Conservation (phyloP, 2,888 invertebrate species). For the Macroteleia sp. region DNA sequence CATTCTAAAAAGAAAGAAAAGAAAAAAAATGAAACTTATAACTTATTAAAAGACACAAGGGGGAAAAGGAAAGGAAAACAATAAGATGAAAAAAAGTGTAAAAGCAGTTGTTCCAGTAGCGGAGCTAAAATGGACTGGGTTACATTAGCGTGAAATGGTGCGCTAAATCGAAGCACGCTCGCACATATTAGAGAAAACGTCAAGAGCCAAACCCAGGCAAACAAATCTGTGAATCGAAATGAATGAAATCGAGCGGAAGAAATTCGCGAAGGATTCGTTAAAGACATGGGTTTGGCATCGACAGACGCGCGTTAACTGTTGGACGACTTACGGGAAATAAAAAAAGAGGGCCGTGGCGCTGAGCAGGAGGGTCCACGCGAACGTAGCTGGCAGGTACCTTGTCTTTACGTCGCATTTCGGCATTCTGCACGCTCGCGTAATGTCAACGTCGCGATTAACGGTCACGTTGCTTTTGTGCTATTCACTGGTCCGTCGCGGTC, state of each 20-base stretch:
- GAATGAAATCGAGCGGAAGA: no score
- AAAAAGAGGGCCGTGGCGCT: slow-evolving; percentile 97
- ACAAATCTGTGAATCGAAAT: not conserved
- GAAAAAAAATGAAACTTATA: no score
- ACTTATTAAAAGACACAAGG: no score
- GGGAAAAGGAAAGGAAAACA: no score
- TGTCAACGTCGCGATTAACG: slow-evolving; percentile 47
- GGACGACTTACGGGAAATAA: slow-evolving; percentile 96
- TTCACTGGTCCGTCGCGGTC: slow-evolving; percentile 44
- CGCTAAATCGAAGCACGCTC: not conserved
- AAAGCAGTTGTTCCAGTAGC: not conserved
- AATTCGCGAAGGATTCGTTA: no score
- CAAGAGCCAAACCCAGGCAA: not conserved
- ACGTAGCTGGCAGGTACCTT: slow-evolving; percentile 98
- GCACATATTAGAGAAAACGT: no score
- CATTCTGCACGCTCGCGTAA: slow-evolving; percentile 86
- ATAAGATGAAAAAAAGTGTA: no score
- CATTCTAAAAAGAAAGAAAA: no score
- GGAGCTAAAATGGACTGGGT: slow-evolving; percentile 6
- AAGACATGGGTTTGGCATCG: not conserved
- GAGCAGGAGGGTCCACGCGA: slow-evolving; percentile 98
- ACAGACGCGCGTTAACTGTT: not conserved
- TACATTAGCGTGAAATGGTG: slow-evolving; percentile 9
- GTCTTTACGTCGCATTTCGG: slow-evolving; percentile 98
- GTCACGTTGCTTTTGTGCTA: slow-evolving; percentile 35